phyloP scores from a whole-genome alignment of 2,113 vertebrate species.

The Cheirogaleus medius region DNA sequence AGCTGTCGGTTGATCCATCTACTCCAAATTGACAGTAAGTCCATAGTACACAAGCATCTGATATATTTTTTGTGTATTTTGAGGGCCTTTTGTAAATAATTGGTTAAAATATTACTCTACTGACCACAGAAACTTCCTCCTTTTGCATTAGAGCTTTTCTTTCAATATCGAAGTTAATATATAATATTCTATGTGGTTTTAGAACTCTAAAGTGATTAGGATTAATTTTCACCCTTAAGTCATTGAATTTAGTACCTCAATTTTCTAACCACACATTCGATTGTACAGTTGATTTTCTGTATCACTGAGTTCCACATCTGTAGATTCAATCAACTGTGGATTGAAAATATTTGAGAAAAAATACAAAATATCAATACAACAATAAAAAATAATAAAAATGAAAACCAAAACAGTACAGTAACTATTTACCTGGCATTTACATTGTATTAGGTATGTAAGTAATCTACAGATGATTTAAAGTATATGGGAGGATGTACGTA shows the following conservation, averaged over 20 bases:
- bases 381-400: neutral
- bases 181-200: neutral
- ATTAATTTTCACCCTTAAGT: neutral
- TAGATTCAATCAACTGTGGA: neutral
- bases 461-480: neutral
- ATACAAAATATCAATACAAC: neutral
- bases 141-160: constrained; percentile 1
- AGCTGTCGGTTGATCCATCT: neutral
- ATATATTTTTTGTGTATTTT: neutral
- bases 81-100: neutral
- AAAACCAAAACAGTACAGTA: neutral
- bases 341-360: neutral
- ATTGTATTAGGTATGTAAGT: neutral
- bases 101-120: neutral
- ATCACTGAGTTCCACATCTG: neutral
- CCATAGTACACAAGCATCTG: neutral
- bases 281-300: neutral
- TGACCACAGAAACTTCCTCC: neutral
- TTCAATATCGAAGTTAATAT: neutral
- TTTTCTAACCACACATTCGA: neutral
- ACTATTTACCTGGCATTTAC: neutral
- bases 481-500: neutral
- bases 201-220: neutral
- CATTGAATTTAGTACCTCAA: neutral
- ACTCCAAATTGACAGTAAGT: neutral